These are phyloP conservation scores for Gopherus evgoodei DNA, from an alignment of 2,113 vertebrate genomes.

Conservation along the genomic window DNA sequence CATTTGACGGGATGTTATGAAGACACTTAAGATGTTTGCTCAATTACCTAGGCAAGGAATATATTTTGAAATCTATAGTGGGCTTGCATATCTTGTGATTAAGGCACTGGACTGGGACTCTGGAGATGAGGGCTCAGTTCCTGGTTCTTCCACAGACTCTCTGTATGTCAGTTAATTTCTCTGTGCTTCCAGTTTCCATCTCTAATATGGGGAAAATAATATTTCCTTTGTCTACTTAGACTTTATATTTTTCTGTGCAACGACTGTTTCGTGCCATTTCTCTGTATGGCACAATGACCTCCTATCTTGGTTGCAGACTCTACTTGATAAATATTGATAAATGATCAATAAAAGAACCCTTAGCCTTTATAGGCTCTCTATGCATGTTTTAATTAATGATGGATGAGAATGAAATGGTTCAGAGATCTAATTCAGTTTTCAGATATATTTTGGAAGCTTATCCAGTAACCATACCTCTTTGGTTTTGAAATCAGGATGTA, in stretches of 20 bases:
- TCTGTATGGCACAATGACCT: not conserved
- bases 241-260: not conserved
- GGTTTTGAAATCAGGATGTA: not conserved
- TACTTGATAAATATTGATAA: not conserved
- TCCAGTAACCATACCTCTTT: not conserved
- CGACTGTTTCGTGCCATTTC: not conserved
- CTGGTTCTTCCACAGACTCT: not conserved
- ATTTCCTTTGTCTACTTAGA: not conserved
- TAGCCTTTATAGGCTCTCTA: not conserved
- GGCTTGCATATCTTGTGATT: not conserved
- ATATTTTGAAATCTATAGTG: not conserved
- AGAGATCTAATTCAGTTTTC: not conserved
- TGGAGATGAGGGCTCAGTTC: not conserved
- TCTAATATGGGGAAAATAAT: not conserved
- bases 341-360: not conserved
- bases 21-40: not conserved
- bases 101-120: not conserved
- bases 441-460: not conserved
- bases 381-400: not conserved
- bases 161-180: not conserved
- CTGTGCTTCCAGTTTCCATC: not conserved
- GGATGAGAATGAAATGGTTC: not conserved
- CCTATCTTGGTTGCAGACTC: not conserved
- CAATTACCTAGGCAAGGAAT: not conserved
- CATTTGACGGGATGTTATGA: not conserved